Conservation (phyloP, 2,113 vertebrate genomes). For the Balaenoptera acutorostrata region DNA sequence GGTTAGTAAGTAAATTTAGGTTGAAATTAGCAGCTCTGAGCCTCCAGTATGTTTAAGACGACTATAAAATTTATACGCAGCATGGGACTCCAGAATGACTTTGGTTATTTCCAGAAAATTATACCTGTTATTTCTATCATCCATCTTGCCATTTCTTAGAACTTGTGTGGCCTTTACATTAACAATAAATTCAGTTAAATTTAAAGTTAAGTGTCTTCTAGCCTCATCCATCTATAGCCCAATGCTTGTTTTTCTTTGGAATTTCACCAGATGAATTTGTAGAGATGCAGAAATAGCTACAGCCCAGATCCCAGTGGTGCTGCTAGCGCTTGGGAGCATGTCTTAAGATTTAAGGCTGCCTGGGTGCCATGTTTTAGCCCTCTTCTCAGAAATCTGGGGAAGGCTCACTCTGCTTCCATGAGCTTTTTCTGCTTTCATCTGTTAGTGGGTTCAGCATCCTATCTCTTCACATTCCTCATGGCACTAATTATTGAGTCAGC, state of each 20-base stretch:
- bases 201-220: background rate
- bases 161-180: background rate
- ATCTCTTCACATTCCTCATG: background rate
- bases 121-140: background rate
- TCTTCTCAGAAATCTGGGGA: background rate
- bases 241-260: background rate
- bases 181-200: background rate
- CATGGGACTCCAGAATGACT: background rate
- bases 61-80: background rate
- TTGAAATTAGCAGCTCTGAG: background rate
- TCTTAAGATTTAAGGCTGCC: background rate
- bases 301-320: background rate
- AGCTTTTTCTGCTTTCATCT: background rate
- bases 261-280: background rate
- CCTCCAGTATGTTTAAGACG: background rate
- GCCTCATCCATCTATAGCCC: background rate
- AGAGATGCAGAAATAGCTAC: background rate
- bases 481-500: background rate
- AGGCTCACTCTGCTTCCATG: background rate
- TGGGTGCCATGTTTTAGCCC: fast-evolving
- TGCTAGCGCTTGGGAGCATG: background rate
- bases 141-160: background rate
- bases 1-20: background rate
- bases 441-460: background rate
- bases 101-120: background rate